These are phyloP conservation scores for Halictus rubicundus DNA, from an alignment of 1,140 invertebrate genomes.

Conservation along the genomic window DNA sequence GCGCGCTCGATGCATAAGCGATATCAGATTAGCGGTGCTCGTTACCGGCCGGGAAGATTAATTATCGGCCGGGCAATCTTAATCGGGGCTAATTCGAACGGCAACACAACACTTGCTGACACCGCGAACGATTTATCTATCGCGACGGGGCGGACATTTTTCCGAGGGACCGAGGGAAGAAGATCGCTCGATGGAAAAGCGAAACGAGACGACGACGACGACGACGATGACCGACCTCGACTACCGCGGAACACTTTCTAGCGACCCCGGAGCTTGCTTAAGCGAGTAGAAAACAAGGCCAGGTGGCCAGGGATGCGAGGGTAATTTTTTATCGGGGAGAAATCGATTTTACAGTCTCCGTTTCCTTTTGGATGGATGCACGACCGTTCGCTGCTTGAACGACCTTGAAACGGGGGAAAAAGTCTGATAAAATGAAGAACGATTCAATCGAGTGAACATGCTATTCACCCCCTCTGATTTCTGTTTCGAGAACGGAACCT, in stretches of 20 bases:
- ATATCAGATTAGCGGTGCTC: slow-evolving; percentile 14
- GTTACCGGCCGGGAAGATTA: slow-evolving; percentile 3
- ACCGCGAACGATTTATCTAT: slow-evolving; percentile 24
- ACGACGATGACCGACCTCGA: slow-evolving; percentile 6
- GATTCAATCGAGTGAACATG: no score
- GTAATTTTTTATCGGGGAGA: slow-evolving; percentile 55
- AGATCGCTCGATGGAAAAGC: slow-evolving; percentile 6
- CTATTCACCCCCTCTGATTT: no score
- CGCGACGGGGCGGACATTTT: slow-evolving; percentile 32
- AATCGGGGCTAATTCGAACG: slow-evolving; percentile 32
- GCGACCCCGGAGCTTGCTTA: slow-evolving; percentile 38
- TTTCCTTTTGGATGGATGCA: background rate
- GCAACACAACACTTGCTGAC: slow-evolving; percentile 13
- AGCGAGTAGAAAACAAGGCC: slow-evolving; percentile 59
- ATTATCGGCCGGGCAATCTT: slow-evolving; percentile 29
- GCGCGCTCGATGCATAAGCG: slow-evolving; percentile 23
- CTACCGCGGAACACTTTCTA: slow-evolving; percentile 11
- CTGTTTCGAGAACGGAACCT: no score
- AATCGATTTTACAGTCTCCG: slow-evolving; percentile 26
- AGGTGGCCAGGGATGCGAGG: slow-evolving; percentile 38
- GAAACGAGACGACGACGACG: slow-evolving; percentile 1
- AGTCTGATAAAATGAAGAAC: no score
- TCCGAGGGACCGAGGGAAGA: background rate
- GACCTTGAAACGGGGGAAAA: no score
- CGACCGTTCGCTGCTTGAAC: background rate